Evolutionary conservation across 30 jellyfish, hydroid and myxozoan genomes (phyloP).

Genomic region (Chrysaora quinquecirrha): DNA sequence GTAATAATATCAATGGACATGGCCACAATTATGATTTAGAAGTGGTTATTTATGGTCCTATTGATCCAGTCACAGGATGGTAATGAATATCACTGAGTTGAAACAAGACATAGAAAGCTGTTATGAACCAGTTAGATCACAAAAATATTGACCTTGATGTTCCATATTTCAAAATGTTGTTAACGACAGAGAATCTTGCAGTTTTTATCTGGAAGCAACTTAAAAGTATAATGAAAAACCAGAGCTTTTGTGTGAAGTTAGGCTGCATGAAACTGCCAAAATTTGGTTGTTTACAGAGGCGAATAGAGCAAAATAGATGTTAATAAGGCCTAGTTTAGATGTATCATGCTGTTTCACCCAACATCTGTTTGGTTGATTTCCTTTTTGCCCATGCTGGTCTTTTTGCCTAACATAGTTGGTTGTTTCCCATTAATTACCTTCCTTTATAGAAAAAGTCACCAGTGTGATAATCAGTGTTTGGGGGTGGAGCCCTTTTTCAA

Average conservation of each 20-base stretch:
- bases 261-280: constrained; percentile 91
- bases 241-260: constrained; percentile 80
- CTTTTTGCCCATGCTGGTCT: too few relatives aligned
- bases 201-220: constrained; percentile 87
- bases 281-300: constrained; percentile 83
- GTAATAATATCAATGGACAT: constrained; percentile 91
- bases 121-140: constrained; percentile 82
- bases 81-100: constrained; percentile 72
- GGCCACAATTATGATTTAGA: constrained; percentile 94
- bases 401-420: too few relatives aligned
- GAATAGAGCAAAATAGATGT: constrained; percentile 23
- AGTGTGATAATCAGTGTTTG: too few relatives aligned
- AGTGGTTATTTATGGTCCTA: constrained; percentile 77
- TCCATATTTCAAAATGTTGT: constrained; percentile 82
- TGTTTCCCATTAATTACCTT: too few relatives aligned
- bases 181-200: constrained; percentile 88
- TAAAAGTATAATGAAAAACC: constrained; percentile 60
- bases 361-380: too few relatives aligned
- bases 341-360: too few relatives aligned
- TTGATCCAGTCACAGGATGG: constrained; percentile 85
- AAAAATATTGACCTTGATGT: constrained; percentile 90
- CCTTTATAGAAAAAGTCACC: too few relatives aligned
- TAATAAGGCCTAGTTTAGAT: too few relatives aligned
- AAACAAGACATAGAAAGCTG: constrained; percentile 58
- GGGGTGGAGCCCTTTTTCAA: too few relatives aligned